A percentile compares a stretch with the other conserved stretches of the same genome.
Conservation (phyloP, 2,797 vertebrate species). For the Pseudopleuronectes americanus region DNA sequence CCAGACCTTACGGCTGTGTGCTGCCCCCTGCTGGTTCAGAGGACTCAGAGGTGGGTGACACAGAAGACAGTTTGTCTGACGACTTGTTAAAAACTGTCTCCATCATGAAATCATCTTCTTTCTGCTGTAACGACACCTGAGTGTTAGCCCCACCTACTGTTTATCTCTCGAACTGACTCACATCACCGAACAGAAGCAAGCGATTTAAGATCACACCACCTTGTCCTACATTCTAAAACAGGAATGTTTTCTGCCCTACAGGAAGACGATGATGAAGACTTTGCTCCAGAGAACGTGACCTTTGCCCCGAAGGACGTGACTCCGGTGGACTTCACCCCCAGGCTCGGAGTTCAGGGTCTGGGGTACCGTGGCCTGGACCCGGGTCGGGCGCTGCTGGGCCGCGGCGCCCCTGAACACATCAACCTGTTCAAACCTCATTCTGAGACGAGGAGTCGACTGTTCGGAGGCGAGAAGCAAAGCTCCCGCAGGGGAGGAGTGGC, state of each 20-base stretch:
- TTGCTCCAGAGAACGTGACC: constrained; percentile 90
- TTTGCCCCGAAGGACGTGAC: constrained; percentile 95
- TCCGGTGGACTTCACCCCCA: constrained; percentile 89
- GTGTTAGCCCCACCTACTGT: not conserved
- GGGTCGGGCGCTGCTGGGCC: constrained; percentile 84
- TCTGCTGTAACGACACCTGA: not conserved
- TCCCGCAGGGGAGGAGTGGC: constrained; percentile 88
- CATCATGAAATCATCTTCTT: not conserved
- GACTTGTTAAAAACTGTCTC: not conserved
- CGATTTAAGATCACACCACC: too few species aligned
- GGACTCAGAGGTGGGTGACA: constrained; percentile 85
- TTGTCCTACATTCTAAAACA: too few species aligned
- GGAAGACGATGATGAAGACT: constrained; percentile 90
- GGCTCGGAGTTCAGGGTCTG: constrained; percentile 88
- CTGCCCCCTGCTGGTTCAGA: constrained; percentile 86
- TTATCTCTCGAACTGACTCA: not conserved
- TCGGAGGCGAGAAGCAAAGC: constrained; percentile 77
- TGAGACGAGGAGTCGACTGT: constrained; percentile 78
- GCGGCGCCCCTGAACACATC: constrained; percentile 73
- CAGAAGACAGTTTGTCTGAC: not conserved
- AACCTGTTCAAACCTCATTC: constrained; percentile 83
- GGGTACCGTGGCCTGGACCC: constrained; percentile 94
- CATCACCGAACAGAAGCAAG: too few species aligned
- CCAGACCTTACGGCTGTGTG: constrained; percentile 82
- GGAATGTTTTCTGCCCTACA: constrained; percentile 37